Base-by-base conservation (phyloP, 2,797 vertebrate species). In the Mus caroli region DNA sequence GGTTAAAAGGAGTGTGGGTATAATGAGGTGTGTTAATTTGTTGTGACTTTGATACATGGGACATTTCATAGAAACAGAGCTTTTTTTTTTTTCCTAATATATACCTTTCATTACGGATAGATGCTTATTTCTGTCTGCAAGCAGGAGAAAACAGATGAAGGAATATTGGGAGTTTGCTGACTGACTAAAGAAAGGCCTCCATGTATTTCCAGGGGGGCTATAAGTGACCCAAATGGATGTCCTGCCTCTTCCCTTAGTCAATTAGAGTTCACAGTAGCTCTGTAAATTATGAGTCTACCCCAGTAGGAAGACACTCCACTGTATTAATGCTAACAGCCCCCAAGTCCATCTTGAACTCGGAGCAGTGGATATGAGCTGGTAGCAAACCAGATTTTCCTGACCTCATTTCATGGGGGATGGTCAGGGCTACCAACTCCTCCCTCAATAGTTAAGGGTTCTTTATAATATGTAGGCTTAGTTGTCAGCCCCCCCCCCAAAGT, bases 11-110 rank as follows among this genome's bases (percentile, higher is more conserved):
- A 34, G 14, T 7, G 13, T 60, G 52, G 34, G 17, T 31, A 15
- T 6, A 60, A 43, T 4, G 46, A 26, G n/a, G 6, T 54, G 5
- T n/a, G 28, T 73, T 86, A 1, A 28, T 87, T 89, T 78, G 46
- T 54, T 34, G 19, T 24, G 64, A 88, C 78, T 80, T 78, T 10
- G 34, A 17, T 54, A 75, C 34, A 46, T 7, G 75, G 62, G 31
- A 26, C 19, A 9, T 67, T 69, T 64, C 15, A 24, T 34, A 52
- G n/a, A 52, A 79, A 90, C 12, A 71, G 62, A 3, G 6, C 60
- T 89, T 92, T 67, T 77, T 96, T 89, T 22, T 92, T 67, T 77
- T 96, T 89, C 19, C 31, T 79, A 4, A 34, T 76, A 79, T 91
- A 54, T 13, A 0, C 50, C 37, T 73, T 7, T 73, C 86, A 28